Base-by-base conservation (phyloP, 2,888 invertebrate species). In the Bombylius discolor region DNA sequence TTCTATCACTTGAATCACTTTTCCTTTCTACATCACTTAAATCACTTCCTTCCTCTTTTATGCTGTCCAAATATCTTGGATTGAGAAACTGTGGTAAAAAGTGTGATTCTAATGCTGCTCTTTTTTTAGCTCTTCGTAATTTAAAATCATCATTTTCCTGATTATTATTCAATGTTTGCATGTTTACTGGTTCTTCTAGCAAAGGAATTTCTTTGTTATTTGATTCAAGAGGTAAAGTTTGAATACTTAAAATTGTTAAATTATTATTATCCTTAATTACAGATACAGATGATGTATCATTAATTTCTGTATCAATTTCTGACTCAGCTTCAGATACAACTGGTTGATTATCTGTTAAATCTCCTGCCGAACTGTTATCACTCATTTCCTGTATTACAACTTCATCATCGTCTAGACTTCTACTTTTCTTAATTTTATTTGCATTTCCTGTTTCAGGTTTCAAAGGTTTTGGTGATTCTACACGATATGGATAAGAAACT, bases 1-100 rank as follows among this genome's bases (percentile, higher is more conserved):
- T 12, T 31, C 62, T 59, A 48, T 59, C 58, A 42, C 58, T 58
- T 32, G 62, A 62, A 6, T 60, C 58, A 67, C 63, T 78, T 73
- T 67, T 76, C 72, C 69, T 73, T 63, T 82, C 78, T 62, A 79
- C 76, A 61, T 81, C 77, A 61, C 82, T 82, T 6, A 81, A 77
- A 64, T 85, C 83, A 66, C 85, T 85, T 5, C 80, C 81, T 75
- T 89, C 89, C 71, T 89, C 89, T 64, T 83, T 82, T 62, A 89
- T 89, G 7, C 85, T 86, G 66, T 87, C 87, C 65, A 89, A 75
- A 61, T 80, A 84, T 67, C 85, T 78, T 12, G 83, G 82, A 64
- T 82, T 81, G 8, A 81, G 72, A 58, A 76, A 73, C 50, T 78
- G 79, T 1, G 82, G 78, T 55, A 80, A 70, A 61, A 79, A 80